Evolutionary conservation across 2,113 vertebrate genomes (phyloP), one percentile per base, ranked within the genome.

Genomic region (Isurus oxyrinchus): DNA sequence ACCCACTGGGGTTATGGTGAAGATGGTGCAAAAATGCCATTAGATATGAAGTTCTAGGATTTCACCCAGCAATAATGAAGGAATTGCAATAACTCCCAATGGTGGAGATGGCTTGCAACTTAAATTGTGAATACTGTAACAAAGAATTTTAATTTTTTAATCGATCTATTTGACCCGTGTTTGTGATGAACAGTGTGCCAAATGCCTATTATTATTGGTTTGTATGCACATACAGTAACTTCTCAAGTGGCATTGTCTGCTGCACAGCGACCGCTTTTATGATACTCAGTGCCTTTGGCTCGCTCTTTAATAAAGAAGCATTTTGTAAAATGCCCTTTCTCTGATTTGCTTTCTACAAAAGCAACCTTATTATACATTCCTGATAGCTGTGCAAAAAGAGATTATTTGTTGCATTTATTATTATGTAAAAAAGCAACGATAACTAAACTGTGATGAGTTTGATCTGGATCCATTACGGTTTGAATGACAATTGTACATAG

Each of bases 401-500:
- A 53, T 8, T 57, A 57, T 57, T 90, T 90, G 11, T 25, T 90
- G 87, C 2, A 31, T 57, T 90, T 90, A 90, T 90, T 90, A 90
- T 90, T 90, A 57, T 31, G 87, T 90, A 31, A 55, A 90, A 76
- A 87, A 25, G 27, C 25, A 57, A 57, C 13, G 44, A 57, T 57
- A 90, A 90, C 87, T 57, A 90, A 90, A 90, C 23, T 57, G 86
- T 55, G 25, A 53, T 90, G 53, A 90, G 87, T 57, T 90, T 57
- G 87, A 90, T 90, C 53, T 57, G 87, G 49, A 90, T 23, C 53
- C 53, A 90, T 53, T 90, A 57, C 87, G 57, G 87, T 10, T 31
- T 27, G 53, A 90, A 57, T 90, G 87, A 10, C 87, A 90, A 57
- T 90, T 57, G 87, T 57, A 90, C 53, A 57, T 10, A 57, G 27